Conservation (phyloP, 2,113 vertebrate genomes). For the Charadrius vociferus region DNA sequence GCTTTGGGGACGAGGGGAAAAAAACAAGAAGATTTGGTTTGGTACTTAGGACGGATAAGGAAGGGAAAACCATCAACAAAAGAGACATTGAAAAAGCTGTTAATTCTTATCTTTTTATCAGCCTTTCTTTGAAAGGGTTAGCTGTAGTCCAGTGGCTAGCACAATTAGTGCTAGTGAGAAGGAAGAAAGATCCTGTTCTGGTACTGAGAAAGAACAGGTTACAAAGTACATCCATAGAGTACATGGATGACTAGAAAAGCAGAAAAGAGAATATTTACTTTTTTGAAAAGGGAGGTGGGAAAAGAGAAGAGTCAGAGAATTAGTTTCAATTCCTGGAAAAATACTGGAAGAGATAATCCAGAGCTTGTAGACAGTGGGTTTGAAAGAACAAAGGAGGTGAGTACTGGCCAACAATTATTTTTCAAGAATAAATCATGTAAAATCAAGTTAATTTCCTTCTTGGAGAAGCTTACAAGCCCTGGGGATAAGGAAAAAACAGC, state of each 20-base stretch:
- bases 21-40: not conserved
- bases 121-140: slow-evolving; percentile 28
- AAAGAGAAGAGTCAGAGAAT: not conserved
- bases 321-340: slow-evolving; percentile 36
- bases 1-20: not conserved
- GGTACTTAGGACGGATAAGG: not conserved
- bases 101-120: slow-evolving; percentile 44
- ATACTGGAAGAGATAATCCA: slow-evolving; percentile 21
- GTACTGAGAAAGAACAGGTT: not conserved
- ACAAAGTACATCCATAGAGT: not conserved
- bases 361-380: not conserved
- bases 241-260: slow-evolving; percentile 3
- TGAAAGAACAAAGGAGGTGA: slow-evolving; percentile 48
- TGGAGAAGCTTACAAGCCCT: slow-evolving; percentile 31
- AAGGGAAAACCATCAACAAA: not conserved
- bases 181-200: slow-evolving; percentile 26
- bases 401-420: slow-evolving; percentile 23
- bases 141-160: not conserved
- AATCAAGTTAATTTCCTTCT: slow-evolving; percentile 31
- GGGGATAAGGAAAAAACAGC: slow-evolving; percentile 26
- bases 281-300: not conserved
- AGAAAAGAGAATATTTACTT: not conserved
- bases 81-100: not conserved
- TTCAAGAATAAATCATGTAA: slow-evolving; percentile 26
- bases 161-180: slow-evolving; percentile 13